A percentile compares a stretch with the other conserved stretches of the same genome.
phyloP scores from a whole-genome alignment of 2,113 vertebrate genomes.

The Bubo bubo region DNA sequence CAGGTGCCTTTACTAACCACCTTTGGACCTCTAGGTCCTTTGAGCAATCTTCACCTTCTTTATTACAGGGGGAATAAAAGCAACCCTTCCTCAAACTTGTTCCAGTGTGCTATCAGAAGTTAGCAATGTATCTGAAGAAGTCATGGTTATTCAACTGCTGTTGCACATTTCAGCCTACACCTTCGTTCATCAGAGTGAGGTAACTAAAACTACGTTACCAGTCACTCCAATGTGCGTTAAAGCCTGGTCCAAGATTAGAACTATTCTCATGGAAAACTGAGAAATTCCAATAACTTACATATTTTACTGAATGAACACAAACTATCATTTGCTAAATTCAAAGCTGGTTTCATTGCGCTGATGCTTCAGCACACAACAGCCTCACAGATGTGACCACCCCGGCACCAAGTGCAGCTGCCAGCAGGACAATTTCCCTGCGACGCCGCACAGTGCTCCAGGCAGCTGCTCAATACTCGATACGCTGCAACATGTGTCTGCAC shows the following conservation, averaged over 20 bases:
- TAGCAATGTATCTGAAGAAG: background rate
- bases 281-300: background rate
- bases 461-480: background rate
- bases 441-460: fast-evolving
- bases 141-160: background rate
- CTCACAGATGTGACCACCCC: background rate
- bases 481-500: background rate
- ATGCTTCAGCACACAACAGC: background rate
- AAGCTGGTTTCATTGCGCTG: background rate
- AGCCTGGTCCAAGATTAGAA: background rate
- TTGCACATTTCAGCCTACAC: background rate
- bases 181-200: background rate
- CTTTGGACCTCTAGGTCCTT: background rate
- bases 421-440: fast-evolving
- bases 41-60: background rate
- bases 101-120: background rate
- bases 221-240: background rate
- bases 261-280: background rate
- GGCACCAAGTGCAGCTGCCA: fast-evolving
- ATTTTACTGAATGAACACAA: background rate
- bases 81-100: background rate
- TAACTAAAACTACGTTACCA: fast-evolving
- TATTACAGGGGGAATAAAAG: background rate
- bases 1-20: background rate
- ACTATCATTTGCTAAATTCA: background rate